Conservation (phyloP, 2,888 invertebrate species). For the Epirrita christyi region DNA sequence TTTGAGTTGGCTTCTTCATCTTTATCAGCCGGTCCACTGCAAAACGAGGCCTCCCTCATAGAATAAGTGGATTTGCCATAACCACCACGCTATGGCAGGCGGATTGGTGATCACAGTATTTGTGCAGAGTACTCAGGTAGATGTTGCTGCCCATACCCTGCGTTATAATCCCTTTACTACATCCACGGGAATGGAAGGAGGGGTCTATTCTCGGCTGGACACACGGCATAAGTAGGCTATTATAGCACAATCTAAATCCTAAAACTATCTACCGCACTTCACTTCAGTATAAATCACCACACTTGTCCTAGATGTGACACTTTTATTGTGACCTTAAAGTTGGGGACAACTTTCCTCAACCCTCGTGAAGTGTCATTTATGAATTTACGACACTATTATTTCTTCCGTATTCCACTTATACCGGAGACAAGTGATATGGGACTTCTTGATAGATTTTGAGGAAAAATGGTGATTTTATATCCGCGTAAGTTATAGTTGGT, state of each 20-base stretch:
- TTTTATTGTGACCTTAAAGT: slow-evolving; percentile 72
- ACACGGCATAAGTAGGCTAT: no score
- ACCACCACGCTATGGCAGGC: no score
- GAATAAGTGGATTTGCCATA: no score
- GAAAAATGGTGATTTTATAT: slow-evolving; percentile 42
- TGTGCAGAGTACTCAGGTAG: no score
- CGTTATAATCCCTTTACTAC: no score
- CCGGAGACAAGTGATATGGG: slow-evolving; percentile 48
- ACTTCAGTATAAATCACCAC: slow-evolving; percentile 56
- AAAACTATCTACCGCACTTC: slow-evolving; percentile 9
- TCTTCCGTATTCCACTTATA: slow-evolving; percentile 45
- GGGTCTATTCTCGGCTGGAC: no score
- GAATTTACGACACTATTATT: slow-evolving; percentile 69
- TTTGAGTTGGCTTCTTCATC: no score
- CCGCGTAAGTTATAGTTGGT: slow-evolving; percentile 10
- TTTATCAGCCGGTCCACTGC: no score
- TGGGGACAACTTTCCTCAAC: slow-evolving; percentile 56
- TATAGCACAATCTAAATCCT: background rate
- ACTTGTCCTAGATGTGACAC: slow-evolving; percentile 58
- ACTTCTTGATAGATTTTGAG: slow-evolving; percentile 42
- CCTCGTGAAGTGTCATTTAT: slow-evolving; percentile 64
- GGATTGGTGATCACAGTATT: no score
- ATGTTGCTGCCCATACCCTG: no score
- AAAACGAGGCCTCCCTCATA: no score
- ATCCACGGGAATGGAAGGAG: no score